A percentile compares a stretch with the other conserved stretches of the same genome.
These are phyloP conservation scores for Parochlus steinenii DNA, from an alignment of 2,888 invertebrate species.

Conservation along the genomic window DNA sequence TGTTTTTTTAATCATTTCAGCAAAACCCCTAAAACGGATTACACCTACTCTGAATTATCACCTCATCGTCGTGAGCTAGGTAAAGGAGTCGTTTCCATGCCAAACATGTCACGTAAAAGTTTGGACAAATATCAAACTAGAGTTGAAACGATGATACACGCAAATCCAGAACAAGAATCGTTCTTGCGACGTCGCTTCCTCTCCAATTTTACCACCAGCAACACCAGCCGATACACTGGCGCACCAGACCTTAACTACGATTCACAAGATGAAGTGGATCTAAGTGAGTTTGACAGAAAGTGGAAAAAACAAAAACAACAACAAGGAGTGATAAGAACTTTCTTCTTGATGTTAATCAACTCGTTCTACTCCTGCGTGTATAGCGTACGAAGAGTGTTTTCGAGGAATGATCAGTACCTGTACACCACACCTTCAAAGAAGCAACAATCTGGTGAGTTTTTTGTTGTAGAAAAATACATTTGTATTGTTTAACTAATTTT, in stretches of 20 bases:
- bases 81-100: constrained; percentile 66
- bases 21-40: constrained; percentile 79
- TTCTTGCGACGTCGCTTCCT: constrained; percentile 26
- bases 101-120: constrained; percentile 75
- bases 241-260: constrained; percentile 22
- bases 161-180: constrained; percentile 25
- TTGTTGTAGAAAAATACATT: too few species aligned
- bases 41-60: constrained; percentile 73
- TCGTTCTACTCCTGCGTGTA: constrained; percentile 2
- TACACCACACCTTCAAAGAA: too few species aligned
- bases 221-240: constrained; percentile 6
- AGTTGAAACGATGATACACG: constrained; percentile 26
- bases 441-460: too few species aligned
- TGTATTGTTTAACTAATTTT: not conserved
- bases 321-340: constrained; percentile 1
- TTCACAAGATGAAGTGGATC: constrained; percentile 27
- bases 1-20: constrained; percentile 39
- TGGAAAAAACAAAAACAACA: not conserved
- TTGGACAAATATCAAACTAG: constrained; percentile 40
- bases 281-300: constrained; percentile 15
- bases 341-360: constrained; percentile 4
- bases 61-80: constrained; percentile 63
- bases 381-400: not conserved
- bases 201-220: too few species aligned
- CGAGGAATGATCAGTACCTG: not conserved